phyloP scores from a whole-genome alignment of 1,140 invertebrate species.

The Ruditapes philippinarum region DNA sequence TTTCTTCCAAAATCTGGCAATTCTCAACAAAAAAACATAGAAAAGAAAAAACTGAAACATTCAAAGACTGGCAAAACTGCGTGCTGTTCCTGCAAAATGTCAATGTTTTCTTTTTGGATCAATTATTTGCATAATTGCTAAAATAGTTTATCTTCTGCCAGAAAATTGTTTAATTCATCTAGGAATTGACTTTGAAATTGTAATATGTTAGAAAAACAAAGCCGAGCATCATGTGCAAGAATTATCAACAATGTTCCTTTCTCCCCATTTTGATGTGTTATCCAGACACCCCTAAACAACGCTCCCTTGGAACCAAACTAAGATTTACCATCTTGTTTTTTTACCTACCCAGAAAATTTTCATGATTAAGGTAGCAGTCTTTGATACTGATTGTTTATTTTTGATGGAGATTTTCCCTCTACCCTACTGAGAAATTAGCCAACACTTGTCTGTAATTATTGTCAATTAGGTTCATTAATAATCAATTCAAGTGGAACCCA shows the following conservation, averaged over 20 bases:
- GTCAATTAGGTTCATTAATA: constrained; percentile 45
- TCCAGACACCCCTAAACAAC: constrained; percentile 37
- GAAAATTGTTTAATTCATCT: constrained; percentile 66
- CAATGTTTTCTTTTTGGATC: constrained; percentile 62
- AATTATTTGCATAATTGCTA: constrained; percentile 64
- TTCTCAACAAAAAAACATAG: constrained; percentile 22
- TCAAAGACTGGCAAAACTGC: constrained; percentile 32
- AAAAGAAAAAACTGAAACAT: constrained; percentile 40
- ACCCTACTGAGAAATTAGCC: constrained; percentile 28
- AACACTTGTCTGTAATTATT: constrained; percentile 32
- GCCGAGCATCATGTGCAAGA: constrained; percentile 45
- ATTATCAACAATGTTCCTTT: constrained; percentile 52
- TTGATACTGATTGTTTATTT: constrained; percentile 41
- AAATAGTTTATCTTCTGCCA: constrained; percentile 57
- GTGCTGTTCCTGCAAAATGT: constrained; percentile 50
- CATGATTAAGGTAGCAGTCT: constrained; percentile 21
- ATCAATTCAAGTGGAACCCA: constrained; percentile 43
- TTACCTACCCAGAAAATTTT: constrained; percentile 26
- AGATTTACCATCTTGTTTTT: constrained; percentile 1
- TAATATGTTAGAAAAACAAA: constrained; percentile 61
- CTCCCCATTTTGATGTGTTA: constrained; percentile 43
- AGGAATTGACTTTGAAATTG: constrained; percentile 53
- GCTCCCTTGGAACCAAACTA: not conserved
- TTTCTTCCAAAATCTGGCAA: constrained; percentile 48
- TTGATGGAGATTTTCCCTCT: not conserved